Evolutionary conservation across 2,888 invertebrate species (phyloP).

Genomic region (Tanytarsus gracilentus): DNA sequence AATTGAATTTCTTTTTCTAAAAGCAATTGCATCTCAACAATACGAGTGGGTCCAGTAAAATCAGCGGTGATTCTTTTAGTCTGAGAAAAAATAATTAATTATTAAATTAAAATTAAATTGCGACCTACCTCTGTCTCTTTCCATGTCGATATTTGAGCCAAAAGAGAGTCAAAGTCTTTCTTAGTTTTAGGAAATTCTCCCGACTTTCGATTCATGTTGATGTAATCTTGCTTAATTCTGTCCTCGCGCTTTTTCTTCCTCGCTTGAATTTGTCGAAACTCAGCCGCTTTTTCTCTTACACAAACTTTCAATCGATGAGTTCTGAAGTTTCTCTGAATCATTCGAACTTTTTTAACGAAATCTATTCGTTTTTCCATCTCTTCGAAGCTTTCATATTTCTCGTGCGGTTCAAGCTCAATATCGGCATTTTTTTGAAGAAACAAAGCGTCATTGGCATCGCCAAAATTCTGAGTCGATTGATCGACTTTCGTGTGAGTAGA

Average conservation of each 20-base stretch:
- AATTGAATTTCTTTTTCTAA: conserved; percentile 66
- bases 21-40: conserved; percentile 59
- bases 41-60: conserved; percentile 58
- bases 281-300: conserved; percentile 45
- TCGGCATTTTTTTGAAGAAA: conserved; percentile 55
- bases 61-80: conserved; percentile 55
- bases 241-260: conserved; percentile 46
- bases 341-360: conserved; percentile 48
- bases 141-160: conserved; percentile 45
- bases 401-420: conserved; percentile 47
- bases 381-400: conserved; percentile 57
- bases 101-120: neutral
- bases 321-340: conserved; percentile 53
- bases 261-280: conserved; percentile 47
- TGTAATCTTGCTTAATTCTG: conserved; percentile 45
- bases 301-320: conserved; percentile 42
- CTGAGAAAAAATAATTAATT: conserved; percentile 35
- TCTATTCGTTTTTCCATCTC: conserved; percentile 51
- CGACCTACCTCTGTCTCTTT: conserved; percentile 37
- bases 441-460: conserved; percentile 38
- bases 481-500: conserved; percentile 36
- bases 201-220: conserved; percentile 34
- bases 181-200: conserved; percentile 58
- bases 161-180: conserved; percentile 66
- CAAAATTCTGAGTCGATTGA: conserved; percentile 39